Evolutionary conservation across 2,888 invertebrate species (phyloP).

Genomic region (Philopedon plagiatum): DNA sequence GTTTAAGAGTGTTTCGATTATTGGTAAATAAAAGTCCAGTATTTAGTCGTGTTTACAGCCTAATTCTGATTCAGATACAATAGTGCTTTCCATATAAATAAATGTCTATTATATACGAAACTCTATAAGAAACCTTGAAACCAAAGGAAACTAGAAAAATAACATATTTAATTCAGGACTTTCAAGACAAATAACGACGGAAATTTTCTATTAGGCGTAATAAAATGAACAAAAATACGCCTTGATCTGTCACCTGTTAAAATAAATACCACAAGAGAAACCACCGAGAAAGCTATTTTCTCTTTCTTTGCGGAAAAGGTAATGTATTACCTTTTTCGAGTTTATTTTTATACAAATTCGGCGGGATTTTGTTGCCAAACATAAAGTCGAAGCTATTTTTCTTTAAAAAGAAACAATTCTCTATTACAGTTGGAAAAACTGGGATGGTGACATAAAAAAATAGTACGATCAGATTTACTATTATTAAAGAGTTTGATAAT

Average conservation of each 20-base stretch:
- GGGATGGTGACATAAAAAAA: no score
- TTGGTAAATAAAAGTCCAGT: no score
- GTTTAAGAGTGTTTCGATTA: no score
- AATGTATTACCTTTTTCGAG: conserved; percentile 28
- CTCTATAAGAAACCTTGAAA: neutral
- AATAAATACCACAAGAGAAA: conserved; percentile 39
- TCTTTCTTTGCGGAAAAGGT: conserved; percentile 28
- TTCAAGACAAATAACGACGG: conserved; percentile 20
- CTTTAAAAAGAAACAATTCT: neutral
- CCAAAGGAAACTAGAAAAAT: conserved; percentile 2
- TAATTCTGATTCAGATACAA: no score
- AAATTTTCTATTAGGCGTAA: conserved; percentile 23
- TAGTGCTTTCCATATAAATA: no score
- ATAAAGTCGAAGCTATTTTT: neutral
- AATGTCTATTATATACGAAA: neutral
- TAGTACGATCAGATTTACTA: no score
- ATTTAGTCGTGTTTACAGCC: no score
- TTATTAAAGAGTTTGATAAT: no score
- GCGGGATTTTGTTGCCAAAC: neutral
- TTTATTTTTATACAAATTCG: conserved; percentile 35
- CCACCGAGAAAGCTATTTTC: conserved; percentile 38
- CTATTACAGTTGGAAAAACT: no score
- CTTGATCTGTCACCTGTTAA: conserved; percentile 46
- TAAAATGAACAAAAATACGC: conserved; percentile 44
- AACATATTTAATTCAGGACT: conserved; percentile 20